These are phyloP conservation scores for Eufriesea mexicana DNA, from an alignment of 1,140 invertebrate genomes.

Conservation along the genomic window DNA sequence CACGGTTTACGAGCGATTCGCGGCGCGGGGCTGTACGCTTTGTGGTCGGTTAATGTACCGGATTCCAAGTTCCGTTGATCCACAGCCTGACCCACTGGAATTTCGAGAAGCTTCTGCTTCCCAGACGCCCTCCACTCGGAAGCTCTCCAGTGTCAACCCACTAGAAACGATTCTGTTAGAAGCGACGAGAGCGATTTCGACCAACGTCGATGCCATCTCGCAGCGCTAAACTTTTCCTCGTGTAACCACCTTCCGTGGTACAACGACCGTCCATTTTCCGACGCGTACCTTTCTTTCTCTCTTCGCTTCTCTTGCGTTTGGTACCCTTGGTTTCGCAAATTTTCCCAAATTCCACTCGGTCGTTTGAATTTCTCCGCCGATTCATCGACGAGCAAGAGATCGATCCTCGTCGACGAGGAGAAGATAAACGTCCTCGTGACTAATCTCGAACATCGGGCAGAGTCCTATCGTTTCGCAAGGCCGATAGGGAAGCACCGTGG, in stretches of 20 bases:
- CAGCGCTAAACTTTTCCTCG: background rate
- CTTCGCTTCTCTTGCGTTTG: no score
- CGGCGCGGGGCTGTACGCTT: slow-evolving; percentile 48
- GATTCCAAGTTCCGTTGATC: slow-evolving; percentile 67
- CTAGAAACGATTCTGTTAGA: slow-evolving; percentile 49
- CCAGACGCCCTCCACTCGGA: slow-evolving; percentile 21
- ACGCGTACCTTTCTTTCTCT: no score
- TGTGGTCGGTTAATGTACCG: slow-evolving; percentile 68
- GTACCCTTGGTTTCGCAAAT: no score
- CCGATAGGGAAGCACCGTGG: background rate
- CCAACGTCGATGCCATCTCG: background rate
- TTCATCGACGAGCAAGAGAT: no score
- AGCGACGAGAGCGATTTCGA: background rate
- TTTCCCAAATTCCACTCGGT: no score
- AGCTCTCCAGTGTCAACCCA: slow-evolving; percentile 29
- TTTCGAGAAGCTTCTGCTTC: slow-evolving; percentile 41
- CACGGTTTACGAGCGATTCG: slow-evolving; percentile 70
- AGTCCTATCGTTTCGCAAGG: background rate
- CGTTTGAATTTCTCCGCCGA: no score
- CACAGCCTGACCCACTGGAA: slow-evolving; percentile 49
- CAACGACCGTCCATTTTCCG: no score
- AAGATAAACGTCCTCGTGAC: no score
- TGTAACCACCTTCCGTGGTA: no score
- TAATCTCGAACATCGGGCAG: background rate
- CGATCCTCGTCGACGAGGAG: no score